Base-by-base conservation (phyloP, 1,140 invertebrate genomes). In the Bombus pascuorum region DNA sequence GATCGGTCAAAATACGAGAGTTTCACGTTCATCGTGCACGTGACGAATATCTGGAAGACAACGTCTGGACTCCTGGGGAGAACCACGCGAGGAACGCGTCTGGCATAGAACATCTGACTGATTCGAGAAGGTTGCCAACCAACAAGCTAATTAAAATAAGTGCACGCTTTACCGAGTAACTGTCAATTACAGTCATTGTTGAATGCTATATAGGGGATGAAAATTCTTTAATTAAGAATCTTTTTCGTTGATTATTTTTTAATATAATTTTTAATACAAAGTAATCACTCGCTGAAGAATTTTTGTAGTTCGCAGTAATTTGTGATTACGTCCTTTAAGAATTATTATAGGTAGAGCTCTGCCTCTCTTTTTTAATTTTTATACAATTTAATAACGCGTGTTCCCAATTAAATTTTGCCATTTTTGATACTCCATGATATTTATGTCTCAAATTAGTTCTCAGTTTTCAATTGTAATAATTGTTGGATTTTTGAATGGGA, bases 1-100 rank as follows among this genome's bases (percentile, higher is more conserved):
- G 87, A 84, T 84, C 66, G 74, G 66, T 59, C 83, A 80, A 80
- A 80, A 71, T 53, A 34, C 39, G 39, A 42, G 13, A 68, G 44
- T 62, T 66, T 53, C 65, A 66, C 65, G 65, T 66, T 37, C 28
- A 8, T 37, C 25, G 66, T 15, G 22, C 65, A 62, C 57, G 57
- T 62, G 39, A 57, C 68, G 32, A 68, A 71, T 44, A 77, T 81
- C 37, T 73, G 39, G 22, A 86, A 86, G 53, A 70, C 44, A 32
- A 65, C 9, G 34, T 13, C 34, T 5, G 57, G 28, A 44, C 44
- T 81, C 39, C 34, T 8, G 39, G 44, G 65, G 65, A 37, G 42
- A 15, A 28, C 22, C 13, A 22, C 6, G n/a, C 47, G 9, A 28
- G 37, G 68, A n/a, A 59, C 71, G 79, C 47, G 10, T 81, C 15